A percentile compares a stretch with the other conserved stretches of the same genome.
Evolutionary conservation across 2,888 invertebrate genomes (phyloP).

Genomic region (Nephrotoma flavescens): DNA sequence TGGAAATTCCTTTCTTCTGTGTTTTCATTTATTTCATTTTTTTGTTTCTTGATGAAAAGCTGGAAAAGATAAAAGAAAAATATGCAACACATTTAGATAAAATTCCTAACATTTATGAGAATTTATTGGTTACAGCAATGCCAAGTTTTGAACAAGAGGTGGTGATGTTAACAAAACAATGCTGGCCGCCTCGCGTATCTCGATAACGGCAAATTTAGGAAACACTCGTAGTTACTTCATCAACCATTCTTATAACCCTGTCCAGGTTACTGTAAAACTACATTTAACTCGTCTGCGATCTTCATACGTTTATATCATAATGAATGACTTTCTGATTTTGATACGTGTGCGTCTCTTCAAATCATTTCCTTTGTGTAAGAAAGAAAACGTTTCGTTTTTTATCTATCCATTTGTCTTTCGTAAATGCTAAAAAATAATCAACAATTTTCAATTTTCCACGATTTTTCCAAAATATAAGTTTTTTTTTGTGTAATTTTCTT

Average conservation of each 20-base stretch:
- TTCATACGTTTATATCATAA: neutral
- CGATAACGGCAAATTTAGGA: too few species aligned
- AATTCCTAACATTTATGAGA: neutral
- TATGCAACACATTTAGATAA: neutral
- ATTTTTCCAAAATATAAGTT: neutral
- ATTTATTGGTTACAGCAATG: neutral
- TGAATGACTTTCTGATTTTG: neutral
- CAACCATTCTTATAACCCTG: too few species aligned
- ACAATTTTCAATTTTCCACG: neutral
- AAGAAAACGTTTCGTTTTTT: neutral
- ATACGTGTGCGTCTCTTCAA: neutral
- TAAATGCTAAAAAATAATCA: neutral
- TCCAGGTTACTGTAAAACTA: too few species aligned
- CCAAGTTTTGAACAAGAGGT: neutral
- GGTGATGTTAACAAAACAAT: neutral
- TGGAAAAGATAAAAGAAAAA: neutral
- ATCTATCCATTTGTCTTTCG: neutral
- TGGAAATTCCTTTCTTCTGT: neutral
- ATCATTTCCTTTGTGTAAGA: neutral
- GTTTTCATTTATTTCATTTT: neutral
- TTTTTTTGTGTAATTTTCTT: neutral
- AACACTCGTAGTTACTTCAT: too few species aligned
- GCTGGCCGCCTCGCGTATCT: neutral
- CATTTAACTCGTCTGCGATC: too few species aligned
- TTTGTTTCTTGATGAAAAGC: neutral